These are phyloP conservation scores for Pogonocichla stellata DNA, from an alignment of 2,113 vertebrate species.

Conservation along the genomic window DNA sequence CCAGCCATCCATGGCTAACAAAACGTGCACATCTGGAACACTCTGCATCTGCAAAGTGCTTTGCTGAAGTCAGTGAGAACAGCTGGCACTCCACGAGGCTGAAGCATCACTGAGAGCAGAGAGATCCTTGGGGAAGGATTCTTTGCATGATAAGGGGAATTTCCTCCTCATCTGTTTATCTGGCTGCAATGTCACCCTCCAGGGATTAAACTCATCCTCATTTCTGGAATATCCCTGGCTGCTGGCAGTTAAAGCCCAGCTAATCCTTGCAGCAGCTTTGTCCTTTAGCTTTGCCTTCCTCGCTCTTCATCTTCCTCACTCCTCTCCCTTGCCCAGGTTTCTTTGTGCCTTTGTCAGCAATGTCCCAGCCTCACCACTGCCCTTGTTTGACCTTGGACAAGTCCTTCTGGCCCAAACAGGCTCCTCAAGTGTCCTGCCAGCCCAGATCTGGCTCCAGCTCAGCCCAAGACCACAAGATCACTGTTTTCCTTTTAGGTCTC, in stretches of 20 bases:
- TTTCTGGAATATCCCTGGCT: background rate
- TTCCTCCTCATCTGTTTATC: slow-evolving; percentile 22
- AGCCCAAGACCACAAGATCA: rapidly evolving
- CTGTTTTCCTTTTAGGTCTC: background rate
- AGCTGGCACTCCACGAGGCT: background rate
- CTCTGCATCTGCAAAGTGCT: background rate
- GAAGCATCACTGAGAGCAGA: background rate
- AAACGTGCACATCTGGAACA: background rate
- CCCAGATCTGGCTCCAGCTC: background rate
- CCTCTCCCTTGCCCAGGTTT: background rate
- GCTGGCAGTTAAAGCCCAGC: background rate
- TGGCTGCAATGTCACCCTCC: background rate
- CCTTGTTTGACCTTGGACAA: background rate
- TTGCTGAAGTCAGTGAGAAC: background rate
- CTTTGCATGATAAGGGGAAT: slow-evolving; percentile 3
- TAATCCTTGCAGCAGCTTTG: background rate
- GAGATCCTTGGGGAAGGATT: slow-evolving; percentile 7
- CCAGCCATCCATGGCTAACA: background rate
- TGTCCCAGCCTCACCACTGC: background rate
- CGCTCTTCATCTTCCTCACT: background rate
- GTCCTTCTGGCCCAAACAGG: background rate
- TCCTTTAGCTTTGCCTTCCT: background rate
- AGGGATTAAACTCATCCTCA: background rate
- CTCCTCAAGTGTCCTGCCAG: background rate
- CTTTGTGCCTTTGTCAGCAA: background rate